phyloP scores from a whole-genome alignment of 2,113 vertebrate genomes.

The Halichoeres trimaculatus region DNA sequence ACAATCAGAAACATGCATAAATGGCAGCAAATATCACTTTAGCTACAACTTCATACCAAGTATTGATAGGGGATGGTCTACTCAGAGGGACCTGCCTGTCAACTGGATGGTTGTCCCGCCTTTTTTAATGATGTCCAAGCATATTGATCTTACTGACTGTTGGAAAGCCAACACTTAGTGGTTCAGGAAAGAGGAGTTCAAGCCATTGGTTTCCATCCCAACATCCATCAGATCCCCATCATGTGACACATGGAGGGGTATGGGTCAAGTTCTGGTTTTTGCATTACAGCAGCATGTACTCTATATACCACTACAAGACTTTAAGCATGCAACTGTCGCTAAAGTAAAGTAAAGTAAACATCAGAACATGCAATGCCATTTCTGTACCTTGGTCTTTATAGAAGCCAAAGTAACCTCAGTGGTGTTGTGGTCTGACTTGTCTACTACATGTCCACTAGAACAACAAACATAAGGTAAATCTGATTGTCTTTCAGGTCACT shows the following conservation, averaged over 20 bases:
- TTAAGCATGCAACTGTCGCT: too few relatives aligned
- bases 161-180: conserved; percentile 24
- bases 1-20: conserved; percentile 5
- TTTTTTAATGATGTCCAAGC: conserved; percentile 81
- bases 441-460: too few relatives aligned
- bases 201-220: conserved; percentile 58
- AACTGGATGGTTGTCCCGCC: conserved; percentile 49
- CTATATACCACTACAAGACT: too few relatives aligned
- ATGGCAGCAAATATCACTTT: conserved; percentile 26
- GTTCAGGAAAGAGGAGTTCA: conserved; percentile 11
- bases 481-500: too few relatives aligned
- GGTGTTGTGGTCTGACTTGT: too few relatives aligned
- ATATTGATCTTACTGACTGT: conserved; percentile 69
- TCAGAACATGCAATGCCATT: conserved; percentile 23
- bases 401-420: conserved; percentile 67
- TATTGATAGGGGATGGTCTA: conserved; percentile 50
- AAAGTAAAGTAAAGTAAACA: neutral
- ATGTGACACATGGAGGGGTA: conserved; percentile 6
- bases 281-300: neutral
- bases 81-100: conserved; percentile 41
- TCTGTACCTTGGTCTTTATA: conserved; percentile 58
- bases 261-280: conserved; percentile 9
- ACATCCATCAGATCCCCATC: conserved; percentile 24
- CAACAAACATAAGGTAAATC: too few relatives aligned
- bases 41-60: conserved; percentile 33